These are phyloP conservation scores for Colletes latitarsis DNA, from an alignment of 1,140 invertebrate genomes.

Conservation along the genomic window DNA sequence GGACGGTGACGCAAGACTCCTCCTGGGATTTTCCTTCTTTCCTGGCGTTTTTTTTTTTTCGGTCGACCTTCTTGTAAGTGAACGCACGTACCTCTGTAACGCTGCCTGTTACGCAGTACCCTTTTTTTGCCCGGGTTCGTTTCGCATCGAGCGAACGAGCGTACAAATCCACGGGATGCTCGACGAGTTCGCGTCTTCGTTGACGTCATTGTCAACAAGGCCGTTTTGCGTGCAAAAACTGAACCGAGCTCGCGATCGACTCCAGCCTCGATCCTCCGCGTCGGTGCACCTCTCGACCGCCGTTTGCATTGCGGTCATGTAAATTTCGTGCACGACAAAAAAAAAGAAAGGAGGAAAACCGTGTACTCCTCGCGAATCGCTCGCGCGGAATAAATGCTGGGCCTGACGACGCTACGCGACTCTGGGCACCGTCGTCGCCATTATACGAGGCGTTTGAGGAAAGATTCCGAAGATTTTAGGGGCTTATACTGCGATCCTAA, in stretches of 20 bases:
- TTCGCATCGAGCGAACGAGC: slow-evolving; percentile 28
- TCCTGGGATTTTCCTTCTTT: slow-evolving; percentile 60
- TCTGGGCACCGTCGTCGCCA: not conserved
- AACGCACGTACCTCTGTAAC: slow-evolving; percentile 68
- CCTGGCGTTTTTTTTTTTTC: slow-evolving; percentile 60
- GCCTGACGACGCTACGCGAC: too few relatives aligned
- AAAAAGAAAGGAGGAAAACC: not conserved
- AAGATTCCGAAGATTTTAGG: too few relatives aligned
- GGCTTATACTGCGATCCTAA: too few relatives aligned
- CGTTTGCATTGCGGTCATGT: slow-evolving; percentile 10
- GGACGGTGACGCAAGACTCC: slow-evolving; percentile 33
- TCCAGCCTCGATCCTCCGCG: not conserved
- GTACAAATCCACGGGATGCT: slow-evolving; percentile 43
- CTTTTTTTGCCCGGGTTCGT: slow-evolving; percentile 57
- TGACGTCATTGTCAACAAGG: slow-evolving; percentile 50
- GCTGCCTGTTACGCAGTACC: slow-evolving; percentile 68
- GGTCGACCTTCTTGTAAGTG: slow-evolving; percentile 63
- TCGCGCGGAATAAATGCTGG: not conserved
- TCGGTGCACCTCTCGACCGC: not conserved
- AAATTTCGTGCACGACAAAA: slow-evolving; percentile 4
- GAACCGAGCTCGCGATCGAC: slow-evolving; percentile 26
- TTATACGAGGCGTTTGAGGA: too few relatives aligned
- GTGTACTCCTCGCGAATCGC: not conserved
- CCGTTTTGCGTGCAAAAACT: slow-evolving; percentile 49
- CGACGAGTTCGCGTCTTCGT: slow-evolving; percentile 45